Conservation (phyloP, 1,140 invertebrate genomes). For the Hyposmocoma kahamanoa region DNA sequence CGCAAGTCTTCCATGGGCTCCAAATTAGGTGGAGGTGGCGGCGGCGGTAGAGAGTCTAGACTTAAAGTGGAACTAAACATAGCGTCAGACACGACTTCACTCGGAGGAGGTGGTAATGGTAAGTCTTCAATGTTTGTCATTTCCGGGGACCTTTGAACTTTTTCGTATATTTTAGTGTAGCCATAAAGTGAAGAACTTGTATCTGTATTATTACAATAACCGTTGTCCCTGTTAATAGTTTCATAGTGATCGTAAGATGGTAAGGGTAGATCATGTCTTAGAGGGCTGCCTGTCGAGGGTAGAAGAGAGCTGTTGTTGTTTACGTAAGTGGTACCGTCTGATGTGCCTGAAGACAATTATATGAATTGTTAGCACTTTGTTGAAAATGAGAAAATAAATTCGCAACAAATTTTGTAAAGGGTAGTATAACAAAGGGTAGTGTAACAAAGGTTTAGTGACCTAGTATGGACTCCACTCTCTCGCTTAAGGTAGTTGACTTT, state of each 20-base stretch:
- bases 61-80: slow-evolving; percentile 85
- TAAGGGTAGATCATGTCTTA: slow-evolving; percentile 18
- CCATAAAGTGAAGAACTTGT: slow-evolving; percentile 43
- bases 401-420: too few species aligned
- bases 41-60: slow-evolving; percentile 83
- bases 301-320: slow-evolving; percentile 20
- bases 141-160: slow-evolving; percentile 22
- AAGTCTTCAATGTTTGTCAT: slow-evolving; percentile 33
- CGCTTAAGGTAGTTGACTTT: too few species aligned
- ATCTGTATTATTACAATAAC: slow-evolving; percentile 37
- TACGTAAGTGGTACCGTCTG: slow-evolving; percentile 34
- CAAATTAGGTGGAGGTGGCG: slow-evolving; percentile 77
- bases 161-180: slow-evolving; percentile 48
- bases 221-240: slow-evolving; percentile 30
- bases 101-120: slow-evolving; percentile 77
- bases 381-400: too few species aligned
- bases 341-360: slow-evolving; percentile 31
- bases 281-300: slow-evolving; percentile 21
- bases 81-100: slow-evolving; percentile 36
- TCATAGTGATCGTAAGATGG: slow-evolving; percentile 43
- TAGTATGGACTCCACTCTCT: too few species aligned
- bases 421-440: too few species aligned
- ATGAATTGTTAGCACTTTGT: background rate
- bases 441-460: too few species aligned
- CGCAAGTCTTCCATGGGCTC: slow-evolving; percentile 76